Evolutionary conservation across 2,888 invertebrate genomes (phyloP).

Genomic region (Caradrina clavipalpis): DNA sequence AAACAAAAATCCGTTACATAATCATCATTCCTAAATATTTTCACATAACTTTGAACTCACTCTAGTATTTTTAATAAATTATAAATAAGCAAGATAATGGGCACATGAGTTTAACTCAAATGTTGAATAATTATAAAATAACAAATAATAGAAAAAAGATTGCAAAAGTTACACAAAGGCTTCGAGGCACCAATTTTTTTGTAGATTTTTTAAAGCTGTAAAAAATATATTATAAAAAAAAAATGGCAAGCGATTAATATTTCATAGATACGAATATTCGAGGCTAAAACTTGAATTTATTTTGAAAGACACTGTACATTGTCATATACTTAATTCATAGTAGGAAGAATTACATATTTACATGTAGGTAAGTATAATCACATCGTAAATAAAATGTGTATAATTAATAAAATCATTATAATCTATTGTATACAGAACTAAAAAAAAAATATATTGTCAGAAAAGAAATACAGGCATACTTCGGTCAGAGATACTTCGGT

Average conservation of each 20-base stretch:
- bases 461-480: conserved; percentile 6
- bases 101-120: conserved; percentile 87
- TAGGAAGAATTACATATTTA: conserved; percentile 73
- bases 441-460: not conserved
- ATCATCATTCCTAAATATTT: conserved; percentile 49
- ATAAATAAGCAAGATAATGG: conserved; percentile 83
- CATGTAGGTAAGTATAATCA: conserved; percentile 65
- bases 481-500: conserved; percentile 1
- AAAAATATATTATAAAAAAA: too few species aligned
- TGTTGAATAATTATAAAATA: conserved; percentile 48
- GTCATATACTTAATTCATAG: conserved; percentile 65
- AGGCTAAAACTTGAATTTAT: conserved; percentile 69
- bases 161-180: conserved; percentile 43
- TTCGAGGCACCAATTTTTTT: conserved; percentile 54
- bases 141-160: conserved; percentile 45
- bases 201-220: conserved; percentile 42
- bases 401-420: conserved; percentile 20
- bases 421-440: conserved; percentile 18
- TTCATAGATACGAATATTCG: conserved; percentile 74
- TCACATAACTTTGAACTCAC: conserved; percentile 63
- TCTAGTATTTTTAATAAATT: conserved; percentile 76
- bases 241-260: conserved; percentile 81
- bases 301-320: conserved; percentile 72
- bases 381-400: conserved; percentile 48
- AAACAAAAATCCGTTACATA: conserved; percentile 64